Conservation (phyloP, 2,888 invertebrate species). For the Lamellibrachia columna region DNA sequence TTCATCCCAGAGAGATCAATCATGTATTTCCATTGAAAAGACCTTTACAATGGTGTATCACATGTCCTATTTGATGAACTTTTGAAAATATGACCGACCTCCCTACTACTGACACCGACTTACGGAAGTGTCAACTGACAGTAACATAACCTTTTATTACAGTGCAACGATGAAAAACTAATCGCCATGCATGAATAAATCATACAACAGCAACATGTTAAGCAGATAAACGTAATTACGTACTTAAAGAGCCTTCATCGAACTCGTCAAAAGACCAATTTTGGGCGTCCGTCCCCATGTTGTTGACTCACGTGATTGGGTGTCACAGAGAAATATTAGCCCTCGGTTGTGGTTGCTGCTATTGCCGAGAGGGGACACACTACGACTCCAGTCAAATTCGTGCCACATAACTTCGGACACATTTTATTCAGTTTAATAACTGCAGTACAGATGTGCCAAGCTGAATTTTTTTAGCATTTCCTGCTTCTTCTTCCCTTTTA, state of each 20-base stretch:
- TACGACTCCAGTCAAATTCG: too few species aligned
- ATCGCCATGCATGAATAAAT: background rate
- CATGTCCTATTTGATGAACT: too few species aligned
- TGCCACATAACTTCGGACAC: too few species aligned
- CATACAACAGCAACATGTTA: background rate
- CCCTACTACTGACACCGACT: background rate
- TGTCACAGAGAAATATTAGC: conserved; percentile 4
- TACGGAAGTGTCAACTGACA: background rate
- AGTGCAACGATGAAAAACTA: background rate
- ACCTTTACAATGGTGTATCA: too few species aligned
- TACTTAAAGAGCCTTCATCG: conserved; percentile 65
- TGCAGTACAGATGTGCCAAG: too few species aligned
- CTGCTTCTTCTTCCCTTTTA: too few species aligned
- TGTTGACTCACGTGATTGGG: conserved; percentile 22
- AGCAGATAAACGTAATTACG: conserved; percentile 37
- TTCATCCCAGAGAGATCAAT: too few species aligned
- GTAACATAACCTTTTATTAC: background rate
- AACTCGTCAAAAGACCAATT: conserved; percentile 66
- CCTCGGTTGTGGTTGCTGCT: background rate
- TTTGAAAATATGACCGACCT: background rate
- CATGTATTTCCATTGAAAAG: too few species aligned
- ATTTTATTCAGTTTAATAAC: too few species aligned
- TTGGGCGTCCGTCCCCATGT: conserved; percentile 36
- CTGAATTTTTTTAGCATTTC: too few species aligned
- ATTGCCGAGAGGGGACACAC: background rate